Conservation (phyloP, 2,113 vertebrate species). For the Gracilinanus agilis region DNA sequence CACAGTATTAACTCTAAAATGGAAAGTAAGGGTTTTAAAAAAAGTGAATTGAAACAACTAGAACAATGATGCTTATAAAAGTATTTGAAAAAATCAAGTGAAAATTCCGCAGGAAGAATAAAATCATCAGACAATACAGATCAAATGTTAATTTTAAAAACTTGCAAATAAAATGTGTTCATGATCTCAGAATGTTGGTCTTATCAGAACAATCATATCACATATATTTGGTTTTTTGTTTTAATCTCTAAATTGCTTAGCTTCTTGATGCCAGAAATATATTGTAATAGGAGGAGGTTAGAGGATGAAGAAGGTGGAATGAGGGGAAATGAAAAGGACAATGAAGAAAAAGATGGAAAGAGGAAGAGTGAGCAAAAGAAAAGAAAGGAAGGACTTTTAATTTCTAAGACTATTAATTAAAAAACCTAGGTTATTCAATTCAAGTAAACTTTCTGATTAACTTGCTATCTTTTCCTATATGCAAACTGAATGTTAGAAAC, state of each 20-base stretch:
- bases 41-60: neutral
- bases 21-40: no score
- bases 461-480: conserved; percentile 23
- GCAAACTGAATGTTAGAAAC: conserved; percentile 51
- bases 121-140: neutral
- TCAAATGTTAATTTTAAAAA: conserved; percentile 36
- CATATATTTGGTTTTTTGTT: neutral
- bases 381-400: neutral
- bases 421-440: conserved; percentile 58
- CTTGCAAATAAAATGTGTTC: neutral
- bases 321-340: neutral
- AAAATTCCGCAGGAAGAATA: neutral
- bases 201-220: neutral
- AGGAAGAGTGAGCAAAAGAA: neutral
- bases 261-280: neutral
- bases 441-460: conserved; percentile 72
- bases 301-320: neutral
- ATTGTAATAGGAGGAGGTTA: neutral
- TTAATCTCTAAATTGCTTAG: conserved; percentile 18
- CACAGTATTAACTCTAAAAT: no score
- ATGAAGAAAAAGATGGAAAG: neutral
- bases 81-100: neutral
- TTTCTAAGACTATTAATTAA: neutral
- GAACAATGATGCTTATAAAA: neutral
- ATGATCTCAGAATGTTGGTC: conserved; percentile 21